phyloP scores from a whole-genome alignment of 1,140 invertebrate species.

The Liolophura sinensis region DNA sequence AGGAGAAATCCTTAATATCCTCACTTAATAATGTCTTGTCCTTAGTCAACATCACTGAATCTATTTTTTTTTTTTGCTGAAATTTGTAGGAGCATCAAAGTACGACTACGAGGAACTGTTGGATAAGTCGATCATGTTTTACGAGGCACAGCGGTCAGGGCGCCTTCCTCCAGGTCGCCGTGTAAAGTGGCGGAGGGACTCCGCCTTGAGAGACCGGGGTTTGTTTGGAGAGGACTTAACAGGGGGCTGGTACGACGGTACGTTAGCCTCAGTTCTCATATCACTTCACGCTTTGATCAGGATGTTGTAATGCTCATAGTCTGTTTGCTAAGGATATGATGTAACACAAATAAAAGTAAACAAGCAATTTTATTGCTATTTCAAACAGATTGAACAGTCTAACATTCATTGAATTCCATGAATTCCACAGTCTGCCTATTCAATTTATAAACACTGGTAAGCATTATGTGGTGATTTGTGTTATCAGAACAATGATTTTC shows the following conservation, averaged over 20 bases:
- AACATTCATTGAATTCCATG: too few relatives aligned
- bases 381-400: too few relatives aligned
- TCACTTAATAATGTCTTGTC: too few relatives aligned
- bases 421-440: too few relatives aligned
- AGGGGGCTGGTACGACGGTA: constrained; percentile 4
- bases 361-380: too few relatives aligned
- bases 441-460: too few relatives aligned
- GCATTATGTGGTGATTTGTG: too few relatives aligned
- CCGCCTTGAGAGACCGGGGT: neutral
- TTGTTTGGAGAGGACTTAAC: neutral
- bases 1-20: too few relatives aligned
- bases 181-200: neutral
- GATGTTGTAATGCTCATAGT: neutral
- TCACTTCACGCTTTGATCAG: neutral
- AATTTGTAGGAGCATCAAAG: constrained; percentile 1
- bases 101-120: neutral
- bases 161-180: neutral
- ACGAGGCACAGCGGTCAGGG: constrained; percentile 2
- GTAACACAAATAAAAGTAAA: neutral
- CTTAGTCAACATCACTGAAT: neutral
- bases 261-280: neutral
- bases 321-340: neutral
- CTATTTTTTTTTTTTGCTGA: neutral
- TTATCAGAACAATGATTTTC: too few relatives aligned
- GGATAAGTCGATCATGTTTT: constrained; percentile 4